Conservation (phyloP, 2,797 vertebrate species). For the Paratrypauchen microcephalus region DNA sequence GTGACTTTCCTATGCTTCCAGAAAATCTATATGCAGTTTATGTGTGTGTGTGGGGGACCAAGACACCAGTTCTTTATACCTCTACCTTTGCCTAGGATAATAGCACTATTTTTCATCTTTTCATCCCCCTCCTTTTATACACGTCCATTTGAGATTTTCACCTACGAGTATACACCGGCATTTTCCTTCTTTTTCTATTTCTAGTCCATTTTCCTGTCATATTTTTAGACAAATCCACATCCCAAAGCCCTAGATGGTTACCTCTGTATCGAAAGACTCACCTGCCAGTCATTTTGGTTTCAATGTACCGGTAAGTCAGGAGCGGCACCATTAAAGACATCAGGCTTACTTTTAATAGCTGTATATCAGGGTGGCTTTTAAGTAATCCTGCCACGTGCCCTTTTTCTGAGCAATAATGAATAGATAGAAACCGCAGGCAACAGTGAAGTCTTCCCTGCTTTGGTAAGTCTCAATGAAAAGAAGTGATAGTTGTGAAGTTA, state of each 20-base stretch:
- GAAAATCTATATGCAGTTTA: slow-evolving; percentile 34
- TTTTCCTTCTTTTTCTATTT: slow-evolving; percentile 64
- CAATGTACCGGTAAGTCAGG: slow-evolving; percentile 11
- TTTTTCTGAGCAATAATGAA: slow-evolving; percentile 11
- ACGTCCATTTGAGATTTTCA: slow-evolving; percentile 38
- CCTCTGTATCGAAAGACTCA: slow-evolving; percentile 19
- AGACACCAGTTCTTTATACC: slow-evolving; percentile 29
- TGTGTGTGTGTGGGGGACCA: slow-evolving; percentile 30
- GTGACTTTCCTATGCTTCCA: slow-evolving; percentile 26
- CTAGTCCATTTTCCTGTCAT: slow-evolving; percentile 49
- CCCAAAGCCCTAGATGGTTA: slow-evolving; percentile 10
- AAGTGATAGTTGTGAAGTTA: slow-evolving; percentile 12
- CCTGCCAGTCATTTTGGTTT: slow-evolving; percentile 12
- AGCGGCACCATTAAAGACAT: slow-evolving; percentile 21
- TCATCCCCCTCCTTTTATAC: slow-evolving; percentile 41
- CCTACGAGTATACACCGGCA: slow-evolving; percentile 68
- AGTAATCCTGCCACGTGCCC: slow-evolving; percentile 43
- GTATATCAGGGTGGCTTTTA: slow-evolving; percentile 14
- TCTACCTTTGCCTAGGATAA: slow-evolving; percentile 43
- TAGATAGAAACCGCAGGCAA: slow-evolving; percentile 10
- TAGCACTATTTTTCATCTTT: slow-evolving; percentile 47
- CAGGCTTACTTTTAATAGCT: slow-evolving; percentile 12
- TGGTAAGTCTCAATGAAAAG: slow-evolving; percentile 11
- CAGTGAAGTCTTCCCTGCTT: not conserved
- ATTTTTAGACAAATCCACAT: slow-evolving; percentile 20